Base-by-base conservation (phyloP, 2,888 invertebrate species). In the Xestia rhomboidea region DNA sequence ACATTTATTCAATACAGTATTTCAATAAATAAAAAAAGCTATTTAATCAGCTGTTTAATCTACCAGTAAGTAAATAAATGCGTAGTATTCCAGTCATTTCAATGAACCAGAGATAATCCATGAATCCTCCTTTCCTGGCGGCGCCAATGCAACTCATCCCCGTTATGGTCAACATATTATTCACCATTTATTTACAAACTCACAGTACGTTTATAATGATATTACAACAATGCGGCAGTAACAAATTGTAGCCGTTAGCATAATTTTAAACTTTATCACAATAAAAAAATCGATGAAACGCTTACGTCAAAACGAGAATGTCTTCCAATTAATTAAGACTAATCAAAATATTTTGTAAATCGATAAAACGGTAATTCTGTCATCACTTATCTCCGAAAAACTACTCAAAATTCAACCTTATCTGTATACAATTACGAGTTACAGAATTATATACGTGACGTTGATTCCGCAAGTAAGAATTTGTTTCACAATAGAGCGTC, bases 401-500 rank as follows among this genome's bases (percentile, higher is more conserved):
- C 11, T 13, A 62, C 8, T 68, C n/a, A 63, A 88, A 70, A 84
- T 74, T 83, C 49, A 79, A 85, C 85, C 77, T 82, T 89, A 84
- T 63, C 4, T 0, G 0, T 2, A 44, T 71, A n/a, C 7, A 2
- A 46, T 81, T 88, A 90, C 70, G 64, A 76, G 51, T 82, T 74
- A 76, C 77, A 57, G 69, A 81, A 79, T 71, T 73, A n/a, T 49
- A 46, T 67, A 21, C 72, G 24, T 82, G 68, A 75, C 21, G 60
- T 77, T 68, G 68, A 77, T 81, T 83, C 81, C 63, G 72, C 75
- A 86, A 89, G 79, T 87, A 87, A 85, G 81, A 87, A 83, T 83
- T 88, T 80, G 82, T 93, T 91, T 93, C 89, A 91, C 89, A 93
- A 93, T 87, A 87, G 85, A 90, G 90, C 80, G 91, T 90, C 92